Conservation (phyloP, 2,113 vertebrate species). For the Brachirus orientalis region DNA sequence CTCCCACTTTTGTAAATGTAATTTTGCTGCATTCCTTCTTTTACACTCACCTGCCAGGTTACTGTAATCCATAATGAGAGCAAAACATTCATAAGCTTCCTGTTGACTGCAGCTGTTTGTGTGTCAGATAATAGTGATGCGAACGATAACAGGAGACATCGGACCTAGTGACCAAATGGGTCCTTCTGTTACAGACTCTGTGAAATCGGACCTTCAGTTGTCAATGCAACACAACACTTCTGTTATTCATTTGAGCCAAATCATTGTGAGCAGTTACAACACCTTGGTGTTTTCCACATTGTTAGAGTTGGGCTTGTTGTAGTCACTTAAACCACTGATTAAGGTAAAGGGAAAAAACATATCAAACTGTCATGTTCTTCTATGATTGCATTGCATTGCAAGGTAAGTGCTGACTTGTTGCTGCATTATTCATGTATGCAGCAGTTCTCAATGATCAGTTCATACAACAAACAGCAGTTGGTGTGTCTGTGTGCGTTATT, state of each 20-base stretch:
- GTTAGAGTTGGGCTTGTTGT: no score
- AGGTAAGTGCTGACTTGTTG: neutral
- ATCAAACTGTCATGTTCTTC: neutral
- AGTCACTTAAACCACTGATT: no score
- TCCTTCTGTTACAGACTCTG: slow-evolving; percentile 3
- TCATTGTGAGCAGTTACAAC: slow-evolving; percentile 6
- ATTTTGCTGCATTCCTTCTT: slow-evolving; percentile 2
- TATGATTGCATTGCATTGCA: neutral
- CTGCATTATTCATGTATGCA: neutral
- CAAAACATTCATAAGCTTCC: slow-evolving; percentile 19
- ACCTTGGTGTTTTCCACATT: no score
- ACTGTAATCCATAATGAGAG: neutral
- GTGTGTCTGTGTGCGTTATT: neutral
- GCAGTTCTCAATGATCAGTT: neutral
- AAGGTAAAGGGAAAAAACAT: no score
- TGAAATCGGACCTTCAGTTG: slow-evolving; percentile 18
- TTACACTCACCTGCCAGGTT: neutral
- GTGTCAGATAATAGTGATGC: slow-evolving; percentile 3
- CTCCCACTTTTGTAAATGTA: neutral
- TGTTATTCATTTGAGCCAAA: slow-evolving; percentile 1
- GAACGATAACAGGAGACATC: slow-evolving; percentile 37
- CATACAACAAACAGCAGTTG: neutral
- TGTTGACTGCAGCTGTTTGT: neutral
- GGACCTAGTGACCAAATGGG: neutral
- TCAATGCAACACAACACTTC: no score